Conservation (phyloP, 2,797 vertebrate genomes). For the Sebastes oblongus region DNA sequence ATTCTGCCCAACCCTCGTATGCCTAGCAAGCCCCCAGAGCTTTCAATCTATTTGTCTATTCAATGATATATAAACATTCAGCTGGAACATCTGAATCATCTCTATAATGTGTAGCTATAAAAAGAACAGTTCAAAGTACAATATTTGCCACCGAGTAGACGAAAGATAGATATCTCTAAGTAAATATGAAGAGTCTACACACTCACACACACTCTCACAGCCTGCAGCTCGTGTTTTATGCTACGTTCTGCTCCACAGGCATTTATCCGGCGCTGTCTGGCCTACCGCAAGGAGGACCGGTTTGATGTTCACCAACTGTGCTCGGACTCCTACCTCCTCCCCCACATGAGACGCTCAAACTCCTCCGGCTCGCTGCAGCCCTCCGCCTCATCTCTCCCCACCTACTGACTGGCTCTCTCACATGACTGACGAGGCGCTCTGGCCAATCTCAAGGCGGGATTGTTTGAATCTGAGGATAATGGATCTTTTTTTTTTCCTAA, state of each 20-base stretch:
- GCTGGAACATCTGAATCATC: not conserved
- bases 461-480: constrained; percentile 25
- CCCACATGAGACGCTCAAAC: constrained; percentile 98
- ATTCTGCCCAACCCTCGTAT: not conserved
- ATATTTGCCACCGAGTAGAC: not conserved
- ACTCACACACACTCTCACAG: not conserved
- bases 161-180: not conserved
- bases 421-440: constrained; percentile 31
- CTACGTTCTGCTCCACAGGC: constrained; percentile 79
- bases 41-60: not conserved
- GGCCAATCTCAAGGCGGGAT: constrained; percentile 39
- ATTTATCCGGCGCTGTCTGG: constrained; percentile 97
- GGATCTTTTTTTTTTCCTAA: constrained; percentile 17
- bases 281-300: constrained; percentile 97
- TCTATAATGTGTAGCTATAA: not conserved
- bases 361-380: constrained; percentile 96
- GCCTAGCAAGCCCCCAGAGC: too few species aligned
- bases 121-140: not conserved
- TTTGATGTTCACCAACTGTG: constrained; percentile 98
- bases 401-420: constrained; percentile 67
- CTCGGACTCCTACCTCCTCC: constrained; percentile 97
- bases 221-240: not conserved
- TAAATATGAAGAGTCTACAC: not conserved
- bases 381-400: constrained; percentile 84
- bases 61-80: not conserved